A percentile compares a stretch with the other conserved stretches of the same genome.
phyloP scores from a whole-genome alignment of 2,113 vertebrate species.

The Columba livia region DNA sequence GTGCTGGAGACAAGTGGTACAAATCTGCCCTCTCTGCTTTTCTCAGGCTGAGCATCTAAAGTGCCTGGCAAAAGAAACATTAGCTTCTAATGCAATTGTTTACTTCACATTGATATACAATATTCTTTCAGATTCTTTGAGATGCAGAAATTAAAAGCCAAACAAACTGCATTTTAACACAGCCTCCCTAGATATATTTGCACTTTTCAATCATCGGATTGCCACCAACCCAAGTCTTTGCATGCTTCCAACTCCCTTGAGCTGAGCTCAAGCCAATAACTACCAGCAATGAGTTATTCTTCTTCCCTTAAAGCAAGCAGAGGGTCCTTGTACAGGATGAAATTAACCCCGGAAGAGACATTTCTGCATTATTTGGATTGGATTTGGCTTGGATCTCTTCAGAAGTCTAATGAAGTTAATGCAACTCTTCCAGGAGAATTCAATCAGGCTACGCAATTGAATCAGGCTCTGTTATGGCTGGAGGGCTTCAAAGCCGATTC shows the following conservation, averaged over 20 bases:
- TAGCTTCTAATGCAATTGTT: background rate
- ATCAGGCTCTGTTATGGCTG: constrained; percentile 13
- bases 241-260: constrained; percentile 22
- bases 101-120: background rate
- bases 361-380: constrained; percentile 33
- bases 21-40: background rate
- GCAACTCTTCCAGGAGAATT: constrained; percentile 9
- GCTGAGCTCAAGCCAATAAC: constrained; percentile 23
- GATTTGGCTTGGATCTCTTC: constrained; percentile 54
- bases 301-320: constrained; percentile 31
- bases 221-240: background rate
- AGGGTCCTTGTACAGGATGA: constrained; percentile 49
- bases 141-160: background rate
- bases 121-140: background rate
- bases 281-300: constrained; percentile 31
- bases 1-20: background rate
- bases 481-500: constrained; percentile 30
- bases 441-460: constrained; percentile 1
- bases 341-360: constrained; percentile 42
- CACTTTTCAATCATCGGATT: constrained; percentile 29
- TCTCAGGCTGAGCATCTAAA: constrained; percentile 27
- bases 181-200: constrained; percentile 3
- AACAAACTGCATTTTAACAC: background rate
- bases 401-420: constrained; percentile 46
- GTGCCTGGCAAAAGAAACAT: constrained; percentile 18